Conservation (phyloP, 2,888 invertebrate species). For the Polydrusus tereticollis region DNA sequence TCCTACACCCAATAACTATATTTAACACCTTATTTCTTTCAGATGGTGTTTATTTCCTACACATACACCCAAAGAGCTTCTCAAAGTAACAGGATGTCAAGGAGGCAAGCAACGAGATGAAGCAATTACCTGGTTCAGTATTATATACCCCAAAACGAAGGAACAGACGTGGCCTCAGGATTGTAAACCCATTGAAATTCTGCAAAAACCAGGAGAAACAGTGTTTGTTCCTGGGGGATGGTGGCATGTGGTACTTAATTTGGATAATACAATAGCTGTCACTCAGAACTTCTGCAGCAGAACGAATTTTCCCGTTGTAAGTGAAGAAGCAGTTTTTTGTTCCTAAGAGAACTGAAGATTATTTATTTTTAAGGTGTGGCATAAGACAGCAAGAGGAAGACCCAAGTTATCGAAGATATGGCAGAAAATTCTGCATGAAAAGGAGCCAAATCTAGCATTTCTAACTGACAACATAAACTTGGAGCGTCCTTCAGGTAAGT, state of each 20-base stretch:
- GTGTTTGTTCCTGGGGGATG: slow-evolving; percentile 99
- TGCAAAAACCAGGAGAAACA: slow-evolving; percentile 96
- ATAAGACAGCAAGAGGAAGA: slow-evolving; percentile 94
- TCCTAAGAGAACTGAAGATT: neutral
- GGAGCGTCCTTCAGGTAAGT: slow-evolving; percentile 78
- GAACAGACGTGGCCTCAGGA: slow-evolving; percentile 90
- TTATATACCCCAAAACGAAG: slow-evolving; percentile 95
- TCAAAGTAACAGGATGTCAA: slow-evolving; percentile 90
- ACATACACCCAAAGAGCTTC: slow-evolving; percentile 92
- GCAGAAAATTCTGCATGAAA: slow-evolving; percentile 74
- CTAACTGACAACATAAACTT: slow-evolving; percentile 88
- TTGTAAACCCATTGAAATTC: slow-evolving; percentile 92
- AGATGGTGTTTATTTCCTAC: slow-evolving; percentile 99
- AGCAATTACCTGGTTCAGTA: slow-evolving; percentile 97
- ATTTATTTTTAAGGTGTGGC: slow-evolving; percentile 77
- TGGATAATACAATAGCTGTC: slow-evolving; percentile 96
- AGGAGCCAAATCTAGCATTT: slow-evolving; percentile 83
- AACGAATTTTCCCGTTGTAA: slow-evolving; percentile 92
- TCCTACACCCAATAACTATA: neutral
- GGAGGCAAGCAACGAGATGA: slow-evolving; percentile 99
- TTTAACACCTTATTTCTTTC: slow-evolving; percentile 12
- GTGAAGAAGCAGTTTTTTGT: neutral
- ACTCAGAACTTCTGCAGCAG: slow-evolving; percentile 98
- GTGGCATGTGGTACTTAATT: slow-evolving; percentile 99
- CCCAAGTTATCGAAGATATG: slow-evolving; percentile 97